Evolutionary conservation across 2,113 vertebrate genomes (phyloP).

Genomic region (Notechis scutatus): DNA sequence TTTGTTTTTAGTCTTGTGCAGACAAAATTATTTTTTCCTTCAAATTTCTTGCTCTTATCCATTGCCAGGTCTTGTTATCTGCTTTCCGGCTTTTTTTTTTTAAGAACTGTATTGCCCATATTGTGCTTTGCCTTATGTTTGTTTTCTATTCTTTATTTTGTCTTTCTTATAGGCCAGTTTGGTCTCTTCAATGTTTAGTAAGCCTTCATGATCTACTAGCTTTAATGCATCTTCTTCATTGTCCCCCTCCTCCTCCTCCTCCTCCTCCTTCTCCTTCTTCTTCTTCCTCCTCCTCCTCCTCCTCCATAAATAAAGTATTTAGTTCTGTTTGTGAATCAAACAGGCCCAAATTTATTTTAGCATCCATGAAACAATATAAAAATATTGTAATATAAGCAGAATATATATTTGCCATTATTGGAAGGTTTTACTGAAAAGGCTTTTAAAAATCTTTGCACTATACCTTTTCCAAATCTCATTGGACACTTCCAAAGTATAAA

Average conservation of each 20-base stretch:
- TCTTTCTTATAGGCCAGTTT: not conserved
- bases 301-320: not conserved
- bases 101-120: not conserved
- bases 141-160: not conserved
- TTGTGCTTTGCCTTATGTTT: not conserved
- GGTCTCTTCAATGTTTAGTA: not conserved
- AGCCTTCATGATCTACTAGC: not conserved
- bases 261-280: not conserved
- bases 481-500: not conserved
- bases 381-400: not conserved
- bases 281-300: not conserved
- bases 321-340: not conserved
- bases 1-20: not conserved
- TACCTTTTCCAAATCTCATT: not conserved
- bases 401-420: not conserved
- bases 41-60: not conserved
- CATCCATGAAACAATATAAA: conserved; percentile 13
- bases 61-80: not conserved
- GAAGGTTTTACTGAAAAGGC: not conserved
- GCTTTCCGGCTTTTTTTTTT: not conserved
- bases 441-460: not conserved
- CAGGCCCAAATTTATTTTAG: not conserved
- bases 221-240: not conserved
- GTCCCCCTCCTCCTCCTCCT: not conserved
- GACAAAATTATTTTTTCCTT: not conserved